Percentiles rank a stretch among this genome's conserved stretches.
Evolutionary conservation across 2,113 vertebrate species (phyloP).

Genomic region (Scolopax mira): DNA sequence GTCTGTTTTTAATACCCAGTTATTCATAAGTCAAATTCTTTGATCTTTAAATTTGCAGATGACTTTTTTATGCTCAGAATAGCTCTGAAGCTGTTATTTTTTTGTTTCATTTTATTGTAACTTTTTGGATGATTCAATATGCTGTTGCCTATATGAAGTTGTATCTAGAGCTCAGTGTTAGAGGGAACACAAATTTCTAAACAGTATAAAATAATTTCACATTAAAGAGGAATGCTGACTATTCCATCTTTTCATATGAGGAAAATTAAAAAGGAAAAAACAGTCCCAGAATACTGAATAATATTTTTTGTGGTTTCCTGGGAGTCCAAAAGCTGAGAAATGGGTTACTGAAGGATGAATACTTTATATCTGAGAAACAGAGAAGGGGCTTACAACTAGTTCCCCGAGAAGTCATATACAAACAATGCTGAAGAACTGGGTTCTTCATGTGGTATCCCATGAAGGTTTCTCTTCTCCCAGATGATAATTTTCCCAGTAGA

Average conservation of each 20-base stretch:
- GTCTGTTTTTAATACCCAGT: background rate
- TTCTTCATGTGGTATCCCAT: background rate
- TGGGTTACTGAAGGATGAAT: background rate
- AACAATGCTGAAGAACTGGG: background rate
- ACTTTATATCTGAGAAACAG: background rate
- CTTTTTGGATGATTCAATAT: background rate
- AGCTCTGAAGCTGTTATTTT: background rate
- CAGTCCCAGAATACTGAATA: background rate
- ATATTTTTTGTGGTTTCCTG: background rate
- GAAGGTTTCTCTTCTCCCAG: background rate
- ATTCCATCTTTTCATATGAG: background rate
- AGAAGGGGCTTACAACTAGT: background rate
- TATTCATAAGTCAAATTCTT: background rate
- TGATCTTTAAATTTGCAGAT: background rate
- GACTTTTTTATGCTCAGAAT: background rate
- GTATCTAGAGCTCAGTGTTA: background rate
- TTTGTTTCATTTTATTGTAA: background rate
- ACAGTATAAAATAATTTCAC: background rate
- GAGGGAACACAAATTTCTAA: background rate
- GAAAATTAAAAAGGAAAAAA: background rate
- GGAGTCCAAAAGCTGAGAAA: background rate
- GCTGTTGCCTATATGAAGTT: background rate
- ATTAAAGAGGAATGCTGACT: background rate
- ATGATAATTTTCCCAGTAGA: background rate
- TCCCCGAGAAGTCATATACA: background rate